Percentiles rank a stretch among this genome's conserved stretches.
Conservation (phyloP, 2,888 invertebrate genomes). For the Steromphala cineraria region DNA sequence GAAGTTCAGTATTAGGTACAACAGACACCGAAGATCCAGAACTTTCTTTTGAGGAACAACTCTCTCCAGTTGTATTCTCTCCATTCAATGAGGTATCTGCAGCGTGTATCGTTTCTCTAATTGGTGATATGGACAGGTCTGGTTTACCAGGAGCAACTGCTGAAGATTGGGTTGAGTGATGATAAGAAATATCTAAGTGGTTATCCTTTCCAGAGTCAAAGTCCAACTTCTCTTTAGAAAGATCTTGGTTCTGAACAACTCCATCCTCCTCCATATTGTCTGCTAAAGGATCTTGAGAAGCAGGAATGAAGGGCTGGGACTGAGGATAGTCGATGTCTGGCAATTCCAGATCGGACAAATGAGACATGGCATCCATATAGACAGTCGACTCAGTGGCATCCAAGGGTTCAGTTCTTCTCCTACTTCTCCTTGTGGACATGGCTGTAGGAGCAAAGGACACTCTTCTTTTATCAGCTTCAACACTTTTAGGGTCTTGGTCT, state of each 20-base stretch:
- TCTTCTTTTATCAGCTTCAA: not conserved
- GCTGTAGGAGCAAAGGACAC: not conserved
- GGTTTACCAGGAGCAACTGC: not conserved
- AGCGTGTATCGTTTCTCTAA: not conserved
- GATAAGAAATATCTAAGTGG: not conserved
- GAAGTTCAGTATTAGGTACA: too few relatives aligned
- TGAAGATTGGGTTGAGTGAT: conserved; percentile 1
- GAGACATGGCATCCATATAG: conserved; percentile 1
- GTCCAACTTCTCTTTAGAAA: too few relatives aligned
- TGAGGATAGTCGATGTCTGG: not conserved
- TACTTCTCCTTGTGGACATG: not conserved
- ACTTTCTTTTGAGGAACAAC: not conserved
- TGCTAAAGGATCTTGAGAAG: not conserved
- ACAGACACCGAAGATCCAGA: not conserved
- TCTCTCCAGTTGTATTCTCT: not conserved
- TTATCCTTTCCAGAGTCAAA: too few relatives aligned
- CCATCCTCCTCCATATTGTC: not conserved
- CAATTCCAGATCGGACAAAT: not conserved
- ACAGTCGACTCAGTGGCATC: not conserved
- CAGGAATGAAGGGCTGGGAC: not conserved
- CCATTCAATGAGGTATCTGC: not conserved
- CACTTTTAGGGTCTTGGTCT: too few relatives aligned
- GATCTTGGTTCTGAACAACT: too few relatives aligned
- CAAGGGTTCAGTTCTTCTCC: not conserved
- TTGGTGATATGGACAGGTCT: not conserved